Conservation (phyloP, 2,797 vertebrate genomes). For the Alcedo quadribrachys region DNA sequence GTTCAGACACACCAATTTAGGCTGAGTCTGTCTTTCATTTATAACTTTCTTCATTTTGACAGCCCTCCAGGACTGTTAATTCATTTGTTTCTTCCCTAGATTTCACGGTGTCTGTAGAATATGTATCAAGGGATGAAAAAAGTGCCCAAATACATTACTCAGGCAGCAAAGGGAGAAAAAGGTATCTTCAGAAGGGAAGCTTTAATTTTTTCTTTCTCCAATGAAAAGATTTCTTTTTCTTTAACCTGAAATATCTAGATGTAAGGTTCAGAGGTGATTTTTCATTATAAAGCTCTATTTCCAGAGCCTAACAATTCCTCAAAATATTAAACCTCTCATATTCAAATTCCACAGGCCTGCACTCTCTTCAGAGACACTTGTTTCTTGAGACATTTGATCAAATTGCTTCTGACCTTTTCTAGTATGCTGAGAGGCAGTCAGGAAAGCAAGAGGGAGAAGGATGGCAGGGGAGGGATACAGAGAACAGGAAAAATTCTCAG, state of each 20-base stretch:
- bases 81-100: constrained; percentile 14
- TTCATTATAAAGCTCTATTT: constrained; percentile 24
- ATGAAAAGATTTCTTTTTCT: background rate
- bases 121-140: background rate
- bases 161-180: background rate
- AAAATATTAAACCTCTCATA: constrained; percentile 41
- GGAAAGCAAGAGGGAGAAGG: background rate
- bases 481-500: constrained; percentile 35
- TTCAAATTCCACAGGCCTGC: constrained; percentile 16
- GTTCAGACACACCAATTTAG: background rate
- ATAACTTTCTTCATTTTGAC: constrained; percentile 21
- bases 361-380: background rate
- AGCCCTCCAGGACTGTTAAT: constrained; percentile 6
- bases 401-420: constrained; percentile 52
- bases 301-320: background rate
- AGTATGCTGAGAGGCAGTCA: background rate
- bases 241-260: constrained; percentile 6
- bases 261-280: constrained; percentile 34
- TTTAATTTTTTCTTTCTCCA: background rate
- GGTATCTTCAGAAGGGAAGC: background rate
- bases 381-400: constrained; percentile 37
- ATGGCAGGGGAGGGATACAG: background rate
- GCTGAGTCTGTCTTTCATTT: constrained; percentile 20
- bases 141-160: background rate
- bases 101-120: background rate